Base-by-base conservation (phyloP, 2,888 invertebrate genomes). In the Pharmacophagus antenor region DNA sequence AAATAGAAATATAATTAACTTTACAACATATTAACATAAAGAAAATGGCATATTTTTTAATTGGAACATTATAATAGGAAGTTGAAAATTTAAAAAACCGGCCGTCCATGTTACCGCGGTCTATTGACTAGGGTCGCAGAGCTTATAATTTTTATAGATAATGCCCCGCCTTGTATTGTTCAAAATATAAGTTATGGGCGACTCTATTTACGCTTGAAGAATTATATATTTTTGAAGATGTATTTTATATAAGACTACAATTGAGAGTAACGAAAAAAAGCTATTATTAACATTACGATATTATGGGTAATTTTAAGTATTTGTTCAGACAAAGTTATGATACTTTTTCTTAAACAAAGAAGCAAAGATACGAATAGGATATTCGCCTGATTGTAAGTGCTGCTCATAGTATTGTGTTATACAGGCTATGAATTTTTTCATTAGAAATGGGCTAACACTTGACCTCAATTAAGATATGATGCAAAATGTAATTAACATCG, bases 141-240 rank as follows among this genome's bases (percentile, higher is more conserved):
- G 85, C 83, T 86, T 83, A 82, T 83, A 82, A 82, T 85, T 85
- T 88, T 88, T 86, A 86, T 82, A 71, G 62, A 62, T 73, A 75
- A 76, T 77, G 83, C 88, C 85, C 79, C 86, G 77, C 88, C 88
- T 83, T 76, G 76, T 82, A 88, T 89, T 88, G 87, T 88, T 88
- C 77, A 79, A 68, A 71, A 71, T 74, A 81, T 85, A 85, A 85
- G 85, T 37, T 37, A 37, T 37, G 82, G 80, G 76, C 20, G 57
- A 54, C 52, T 59, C 41, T 52, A 37, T 44, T 56, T 44, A n/a
- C 37, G n/a, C 37, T 37, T 44, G 18, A 7, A 44, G 20, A 17
- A 7, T 18, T 15, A 56, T 47, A 51, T 18, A 55, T 41, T 21
- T 21, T 41, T 41, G 25, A 27, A 42, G n/a, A n/a, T 15, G 37